Evolutionary conservation across 2,113 vertebrate species (phyloP), one percentile per base, ranked within the genome.

Genomic region (Ancistrus triradiatus): DNA sequence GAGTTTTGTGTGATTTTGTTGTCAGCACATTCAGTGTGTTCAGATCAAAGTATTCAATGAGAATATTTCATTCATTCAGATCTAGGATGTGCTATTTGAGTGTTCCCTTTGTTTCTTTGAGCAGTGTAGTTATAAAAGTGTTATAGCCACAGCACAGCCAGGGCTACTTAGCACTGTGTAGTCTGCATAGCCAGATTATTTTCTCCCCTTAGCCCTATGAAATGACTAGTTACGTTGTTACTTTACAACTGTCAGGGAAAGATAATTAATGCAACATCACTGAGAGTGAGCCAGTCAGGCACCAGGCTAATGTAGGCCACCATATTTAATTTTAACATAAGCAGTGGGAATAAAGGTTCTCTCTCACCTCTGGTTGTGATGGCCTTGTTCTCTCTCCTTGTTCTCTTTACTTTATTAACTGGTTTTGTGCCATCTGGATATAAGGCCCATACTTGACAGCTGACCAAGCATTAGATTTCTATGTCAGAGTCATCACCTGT

Each of bases 241-340:
- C 31, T 55, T 72, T 61, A 57, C 65, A 61, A 42, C 25, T 59
- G 52, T 55, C 48, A 55, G 50, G 14, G 43, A 24, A 60, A 67
- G 42, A 59, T 75, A 72, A 72, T 75, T 65, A 72, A 53, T 40
- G 55, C 37, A 55, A 55, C 48, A 68, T 48, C 22, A 50, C 9
- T 50, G 60, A 59, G 59, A 63, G 17, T 42, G 22, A 46, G 49
- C 25, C 50, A 63, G 55, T 27, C 17, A 37, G 56, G 24, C 50
- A 56, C 49, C 15, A 18, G 38, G 50, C 59, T 68, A 46, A 63
- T 68, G 71, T 49, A 56, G 49, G 46, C 42, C 46, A 49, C 31
- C 52, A 49, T 25, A 67, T 63, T 55, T 28, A 37, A 71, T 68
- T 68, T 28, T 28, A 59, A 44, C 59, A 59, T 31, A 59, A 59